Base-by-base conservation (phyloP, 2,888 invertebrate genomes). In the Cremastinae sp. region DNA sequence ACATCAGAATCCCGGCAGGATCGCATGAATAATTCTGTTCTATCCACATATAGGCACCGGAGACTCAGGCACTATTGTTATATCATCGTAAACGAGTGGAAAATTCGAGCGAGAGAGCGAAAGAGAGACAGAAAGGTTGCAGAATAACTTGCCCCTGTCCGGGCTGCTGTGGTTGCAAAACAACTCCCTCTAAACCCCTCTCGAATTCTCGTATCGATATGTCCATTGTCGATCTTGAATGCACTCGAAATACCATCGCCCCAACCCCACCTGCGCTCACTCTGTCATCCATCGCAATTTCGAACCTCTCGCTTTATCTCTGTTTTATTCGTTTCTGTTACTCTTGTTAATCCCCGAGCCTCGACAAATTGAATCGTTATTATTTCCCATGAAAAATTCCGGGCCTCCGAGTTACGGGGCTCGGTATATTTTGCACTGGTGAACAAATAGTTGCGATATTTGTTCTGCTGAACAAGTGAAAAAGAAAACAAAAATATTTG, bases 11-110 rank as follows among this genome's bases (percentile, higher is more conserved):
- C 61, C 75, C 58, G 68, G 72, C 77, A 66, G 73, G 68, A 71
- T 75, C 70, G 74, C 79, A 81, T 82, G 80, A 82, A 82, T 82
- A 80, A 82, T 81, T 82, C 81, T 61, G 64, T 78, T 70, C 80
- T 71, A 64, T 81, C 78, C 78, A 76, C 74, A 74, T 78, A 71
- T 66, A 64, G 65, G 43, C 43, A 22, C 56, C 37, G 37, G 37
- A 28, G 39, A 49, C 45, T 70, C 75, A 69, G 59, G 47, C 58
- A 73, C 75, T 76, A 80, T 80, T 79, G 81, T 79, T 55, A 78
- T 78, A 78, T 79, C 78, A 80, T 80, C 78, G 80, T 68, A 75
- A 75, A 79, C 77, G 71, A 74, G 76, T 12, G 12, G 58, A 70
- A 47, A 37, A 43, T 58, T 39, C 39, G 45, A 49, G 58, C 20